Conservation (phyloP, 2,113 vertebrate species). For the Sula dactylatra region DNA sequence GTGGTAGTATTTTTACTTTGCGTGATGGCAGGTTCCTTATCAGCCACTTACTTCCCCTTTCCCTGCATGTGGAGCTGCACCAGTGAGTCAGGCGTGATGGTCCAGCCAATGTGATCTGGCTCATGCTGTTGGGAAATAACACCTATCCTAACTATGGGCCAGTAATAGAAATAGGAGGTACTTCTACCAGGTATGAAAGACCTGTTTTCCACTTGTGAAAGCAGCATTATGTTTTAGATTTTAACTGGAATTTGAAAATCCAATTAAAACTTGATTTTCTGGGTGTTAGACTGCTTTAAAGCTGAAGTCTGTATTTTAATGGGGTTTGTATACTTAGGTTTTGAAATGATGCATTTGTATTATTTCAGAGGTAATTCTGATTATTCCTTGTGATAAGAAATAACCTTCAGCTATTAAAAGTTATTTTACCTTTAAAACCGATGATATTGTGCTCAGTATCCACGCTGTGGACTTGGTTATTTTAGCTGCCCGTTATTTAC, state of each 20-base stretch:
- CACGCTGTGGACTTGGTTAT: background rate
- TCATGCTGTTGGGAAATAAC: background rate
- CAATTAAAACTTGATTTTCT: background rate
- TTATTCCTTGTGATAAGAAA: background rate
- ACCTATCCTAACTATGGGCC: background rate
- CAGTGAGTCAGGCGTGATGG: background rate
- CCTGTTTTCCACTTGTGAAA: background rate
- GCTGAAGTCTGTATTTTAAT: background rate
- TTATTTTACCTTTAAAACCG: background rate
- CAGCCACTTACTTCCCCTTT: background rate
- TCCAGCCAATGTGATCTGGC: background rate
- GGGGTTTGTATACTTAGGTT: background rate
- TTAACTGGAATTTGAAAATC: background rate
- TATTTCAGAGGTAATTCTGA: background rate
- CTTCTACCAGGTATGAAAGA: background rate
- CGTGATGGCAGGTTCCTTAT: background rate
- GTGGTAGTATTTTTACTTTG: background rate
- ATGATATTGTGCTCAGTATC: background rate
- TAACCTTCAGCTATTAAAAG: background rate
- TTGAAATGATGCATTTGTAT: background rate
- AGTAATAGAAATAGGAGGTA: background rate
- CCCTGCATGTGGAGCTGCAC: rapidly evolving
- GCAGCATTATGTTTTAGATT: background rate
- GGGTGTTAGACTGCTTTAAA: background rate
- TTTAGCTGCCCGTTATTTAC: background rate